Conservation (phyloP, 2,888 invertebrate genomes). For the Monochamus alternatus region DNA sequence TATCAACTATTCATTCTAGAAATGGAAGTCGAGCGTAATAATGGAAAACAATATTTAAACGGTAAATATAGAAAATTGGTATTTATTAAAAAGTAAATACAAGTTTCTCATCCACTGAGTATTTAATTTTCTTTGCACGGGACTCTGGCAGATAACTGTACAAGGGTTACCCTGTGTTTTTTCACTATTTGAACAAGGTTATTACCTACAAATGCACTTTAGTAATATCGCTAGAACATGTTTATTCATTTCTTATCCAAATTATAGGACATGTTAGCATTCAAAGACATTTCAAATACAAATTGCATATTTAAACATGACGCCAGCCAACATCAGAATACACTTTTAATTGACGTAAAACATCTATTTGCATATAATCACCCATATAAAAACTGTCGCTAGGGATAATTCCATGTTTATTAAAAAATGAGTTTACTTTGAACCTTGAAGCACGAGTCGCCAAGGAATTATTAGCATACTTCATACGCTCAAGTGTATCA, state of each 20-base stretch:
- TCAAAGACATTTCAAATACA: conserved; percentile 28
- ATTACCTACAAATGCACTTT: conserved; percentile 26
- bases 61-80: conserved; percentile 25
- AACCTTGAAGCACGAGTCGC: background rate
- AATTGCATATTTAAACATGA: conserved; percentile 11
- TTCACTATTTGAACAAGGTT: conserved; percentile 25
- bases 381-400: conserved; percentile 11
- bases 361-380: conserved; percentile 24
- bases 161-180: conserved; percentile 11
- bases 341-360: conserved; percentile 21
- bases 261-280: conserved; percentile 25
- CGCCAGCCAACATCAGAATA: background rate
- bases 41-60: conserved; percentile 23
- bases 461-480: conserved; percentile 1
- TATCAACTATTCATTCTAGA: conserved; percentile 3
- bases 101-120: conserved; percentile 14
- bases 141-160: conserved; percentile 20
- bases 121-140: conserved; percentile 20
- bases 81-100: conserved; percentile 20
- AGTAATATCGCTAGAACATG: conserved; percentile 18
- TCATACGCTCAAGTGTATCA: background rate
- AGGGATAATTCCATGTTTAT: conserved; percentile 1
- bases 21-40: conserved; percentile 10
- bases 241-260: conserved; percentile 35
- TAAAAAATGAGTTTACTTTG: background rate